phyloP scores from a whole-genome alignment of 1,140 invertebrate genomes.

The Goniozus legneri region DNA sequence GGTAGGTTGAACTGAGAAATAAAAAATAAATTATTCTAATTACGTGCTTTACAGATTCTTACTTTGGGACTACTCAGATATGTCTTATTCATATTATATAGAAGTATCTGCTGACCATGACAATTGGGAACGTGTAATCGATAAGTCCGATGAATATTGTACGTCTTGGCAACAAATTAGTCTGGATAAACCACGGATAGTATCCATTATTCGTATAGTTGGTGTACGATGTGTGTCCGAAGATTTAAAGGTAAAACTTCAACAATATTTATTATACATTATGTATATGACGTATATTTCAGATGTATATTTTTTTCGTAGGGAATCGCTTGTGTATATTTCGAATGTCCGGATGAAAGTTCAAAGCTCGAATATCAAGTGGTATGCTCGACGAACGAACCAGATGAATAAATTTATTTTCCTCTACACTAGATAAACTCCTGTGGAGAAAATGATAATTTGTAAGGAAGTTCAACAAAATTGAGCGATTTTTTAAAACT shows the following conservation, averaged over 20 bases:
- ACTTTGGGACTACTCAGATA: slow-evolving; percentile 97
- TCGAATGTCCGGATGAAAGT: too few species aligned
- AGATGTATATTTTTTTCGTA: too few species aligned
- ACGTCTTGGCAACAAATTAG: slow-evolving; percentile 89
- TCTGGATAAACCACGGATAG: slow-evolving; percentile 72
- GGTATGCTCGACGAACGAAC: too few species aligned
- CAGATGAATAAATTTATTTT: too few species aligned
- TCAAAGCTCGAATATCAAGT: too few species aligned
- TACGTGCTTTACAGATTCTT: slow-evolving; percentile 62
- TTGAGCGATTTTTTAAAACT: too few species aligned
- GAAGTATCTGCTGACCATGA: slow-evolving; percentile 91
- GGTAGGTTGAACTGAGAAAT: slow-evolving; percentile 52
- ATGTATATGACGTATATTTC: too few species aligned
- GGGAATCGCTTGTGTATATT: too few species aligned
- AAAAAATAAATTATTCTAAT: slow-evolving; percentile 3
- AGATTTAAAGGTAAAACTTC: slow-evolving; percentile 74
- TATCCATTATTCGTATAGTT: slow-evolving; percentile 92
- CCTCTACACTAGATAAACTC: too few species aligned
- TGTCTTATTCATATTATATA: slow-evolving; percentile 93
- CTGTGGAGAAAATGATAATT: too few species aligned
- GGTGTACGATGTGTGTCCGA: slow-evolving; percentile 96
- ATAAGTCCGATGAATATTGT: slow-evolving; percentile 72
- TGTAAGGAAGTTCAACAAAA: too few species aligned
- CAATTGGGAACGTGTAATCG: slow-evolving; percentile 84
- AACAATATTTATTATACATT: slow-evolving; percentile 7